Evolutionary conservation across 2,888 invertebrate genomes (phyloP), one percentile per base, ranked within the genome.

Genomic region (Polia nebulosa): DNA sequence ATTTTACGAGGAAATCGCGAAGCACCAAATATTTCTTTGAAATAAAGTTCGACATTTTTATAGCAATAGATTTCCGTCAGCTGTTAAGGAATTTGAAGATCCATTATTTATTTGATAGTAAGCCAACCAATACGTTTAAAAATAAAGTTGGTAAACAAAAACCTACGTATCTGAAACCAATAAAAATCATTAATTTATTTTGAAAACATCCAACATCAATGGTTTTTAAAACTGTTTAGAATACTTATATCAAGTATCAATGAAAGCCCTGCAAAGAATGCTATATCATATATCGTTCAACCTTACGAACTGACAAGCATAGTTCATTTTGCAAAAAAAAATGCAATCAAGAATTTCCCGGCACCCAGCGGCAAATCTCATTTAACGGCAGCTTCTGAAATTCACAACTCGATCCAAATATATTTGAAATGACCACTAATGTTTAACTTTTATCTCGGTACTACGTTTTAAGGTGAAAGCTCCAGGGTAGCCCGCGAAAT

Each of bases 331-430:
- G 22, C 20, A 6, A 47, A 64, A 56, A 74, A 58, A 76, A 80
- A 63, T 53, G 39, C 57, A 63, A 71, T 75, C 47, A 55, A 61
- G 45, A 32, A 45, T 58, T 64, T 61, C 20, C 17, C 22, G 55
- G 6, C 70, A 8, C 55, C 56, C 65, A 56, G 44, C 51, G 61
- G 76, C 52, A 61, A 65, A 74, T 63, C 32, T 69, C 29, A 66
- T 71, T 80, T 63, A 29, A 53, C 49, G 39, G 44, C 27, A 55
- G 13, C 47, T 22, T 32, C 34, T 41, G 11, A 61, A 61, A 61
- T 47, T 62, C 57, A 44, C 53, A 61, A 51, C 56, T 77, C 45
- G 51, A 55, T 55, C 39, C 55, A 53, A 60, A 75, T 45, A 59
- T 13, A 75, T 62, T 63, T 15, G 49, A 51, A 64, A 57, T 72